Evolutionary conservation across 1,140 invertebrate genomes (phyloP).

Genomic region (Drosophila micromelanica): DNA sequence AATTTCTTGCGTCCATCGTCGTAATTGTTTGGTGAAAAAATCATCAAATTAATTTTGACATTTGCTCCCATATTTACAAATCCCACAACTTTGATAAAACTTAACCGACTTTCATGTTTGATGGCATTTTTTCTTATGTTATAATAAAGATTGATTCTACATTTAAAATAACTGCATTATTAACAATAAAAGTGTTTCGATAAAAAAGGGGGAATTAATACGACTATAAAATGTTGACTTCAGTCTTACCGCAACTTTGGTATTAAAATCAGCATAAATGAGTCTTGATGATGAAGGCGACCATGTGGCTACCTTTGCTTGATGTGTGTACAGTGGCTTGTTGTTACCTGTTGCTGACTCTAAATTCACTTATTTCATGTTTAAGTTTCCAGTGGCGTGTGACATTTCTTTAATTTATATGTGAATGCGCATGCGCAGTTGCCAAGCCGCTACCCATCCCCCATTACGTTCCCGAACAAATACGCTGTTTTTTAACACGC

Average conservation of each 20-base stretch:
- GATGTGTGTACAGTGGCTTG: constrained; percentile 31
- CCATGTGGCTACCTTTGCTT: constrained; percentile 29
- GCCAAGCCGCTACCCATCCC: not conserved
- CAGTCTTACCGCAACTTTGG: constrained; percentile 25
- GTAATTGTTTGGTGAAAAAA: too few relatives aligned
- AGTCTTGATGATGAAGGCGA: constrained; percentile 37
- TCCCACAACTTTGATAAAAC: too few relatives aligned
- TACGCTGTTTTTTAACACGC: constrained; percentile 43
- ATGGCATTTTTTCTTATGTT: too few relatives aligned
- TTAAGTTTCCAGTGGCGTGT: constrained; percentile 67
- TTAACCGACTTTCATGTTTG: too few relatives aligned
- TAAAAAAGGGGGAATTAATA: too few relatives aligned
- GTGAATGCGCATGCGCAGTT: constrained; percentile 77
- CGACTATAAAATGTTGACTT: too few relatives aligned
- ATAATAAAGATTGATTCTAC: too few relatives aligned
- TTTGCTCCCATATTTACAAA: too few relatives aligned
- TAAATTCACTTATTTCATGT: constrained; percentile 69
- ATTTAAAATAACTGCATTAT: too few relatives aligned
- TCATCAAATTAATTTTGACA: too few relatives aligned
- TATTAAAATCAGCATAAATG: constrained; percentile 77
- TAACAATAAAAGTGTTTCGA: too few relatives aligned
- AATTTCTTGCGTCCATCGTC: constrained; percentile 59
- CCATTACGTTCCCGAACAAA: not conserved
- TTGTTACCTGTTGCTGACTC: constrained; percentile 52
- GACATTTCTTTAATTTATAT: constrained; percentile 81